Percentiles rank a stretch among this genome's conserved stretches.
Conservation (phyloP, 2,797 vertebrate species). For the Xenentodon cancila region DNA sequence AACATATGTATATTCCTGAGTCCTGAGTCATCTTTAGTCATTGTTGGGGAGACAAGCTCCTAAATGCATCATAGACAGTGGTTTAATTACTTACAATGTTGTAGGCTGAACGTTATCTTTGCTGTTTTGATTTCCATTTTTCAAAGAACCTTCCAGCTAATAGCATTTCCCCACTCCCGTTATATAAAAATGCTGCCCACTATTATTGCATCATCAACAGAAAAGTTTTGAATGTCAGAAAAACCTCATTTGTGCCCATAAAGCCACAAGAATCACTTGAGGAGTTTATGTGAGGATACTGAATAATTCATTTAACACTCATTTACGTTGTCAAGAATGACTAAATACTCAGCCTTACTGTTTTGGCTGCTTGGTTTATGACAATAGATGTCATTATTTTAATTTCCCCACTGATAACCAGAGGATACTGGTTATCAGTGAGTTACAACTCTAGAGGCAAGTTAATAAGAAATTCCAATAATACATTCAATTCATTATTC, state of each 20-base stretch:
- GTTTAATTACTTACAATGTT: slow-evolving; percentile 2
- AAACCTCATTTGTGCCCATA: background rate
- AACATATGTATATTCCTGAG: too few species aligned
- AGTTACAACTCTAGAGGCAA: too few species aligned
- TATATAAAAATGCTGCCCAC: slow-evolving; percentile 10
- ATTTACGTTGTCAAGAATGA: slow-evolving; percentile 18
- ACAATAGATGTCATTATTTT: slow-evolving; percentile 8
- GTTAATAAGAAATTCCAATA: too few species aligned
- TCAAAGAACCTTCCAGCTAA: slow-evolving; percentile 16
- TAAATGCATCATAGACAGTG: background rate
- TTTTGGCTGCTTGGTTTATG: slow-evolving; percentile 15
- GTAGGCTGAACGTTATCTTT: slow-evolving; percentile 1
- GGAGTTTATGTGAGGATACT: slow-evolving; percentile 1
- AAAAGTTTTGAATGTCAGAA: slow-evolving; percentile 19
- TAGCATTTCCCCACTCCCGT: slow-evolving; percentile 15
- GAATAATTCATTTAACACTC: slow-evolving; percentile 24
- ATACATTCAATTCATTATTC: too few species aligned
- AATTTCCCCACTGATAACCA: slow-evolving; percentile 9
- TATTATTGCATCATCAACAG: slow-evolving; percentile 22
- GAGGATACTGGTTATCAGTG: background rate
- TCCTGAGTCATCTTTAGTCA: too few species aligned
- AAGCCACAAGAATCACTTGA: slow-evolving; percentile 2
- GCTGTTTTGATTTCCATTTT: background rate
- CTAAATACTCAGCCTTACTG: slow-evolving; percentile 6
- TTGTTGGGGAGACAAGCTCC: too few species aligned